phyloP scores from a whole-genome alignment of 2,797 vertebrate species.

The Acomys russatus region DNA sequence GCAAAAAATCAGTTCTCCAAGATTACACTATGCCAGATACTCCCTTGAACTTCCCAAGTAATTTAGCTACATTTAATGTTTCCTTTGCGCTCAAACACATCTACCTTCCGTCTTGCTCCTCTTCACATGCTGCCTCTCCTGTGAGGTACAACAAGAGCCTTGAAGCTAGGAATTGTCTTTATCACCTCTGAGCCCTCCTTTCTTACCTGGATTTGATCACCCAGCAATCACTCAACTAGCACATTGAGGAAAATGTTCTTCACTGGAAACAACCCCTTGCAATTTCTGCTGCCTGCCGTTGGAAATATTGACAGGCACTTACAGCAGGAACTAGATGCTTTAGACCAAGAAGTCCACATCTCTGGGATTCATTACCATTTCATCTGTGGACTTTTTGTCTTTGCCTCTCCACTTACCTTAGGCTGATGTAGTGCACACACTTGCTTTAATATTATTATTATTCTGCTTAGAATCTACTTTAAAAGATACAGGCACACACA shows the following conservation, averaged over 20 bases:
- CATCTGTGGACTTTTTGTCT: neutral
- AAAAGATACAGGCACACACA: neutral
- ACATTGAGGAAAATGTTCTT: neutral
- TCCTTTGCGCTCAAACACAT: neutral
- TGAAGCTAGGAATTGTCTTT: neutral
- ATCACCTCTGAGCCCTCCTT: neutral
- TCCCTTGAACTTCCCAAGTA: neutral
- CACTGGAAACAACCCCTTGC: neutral
- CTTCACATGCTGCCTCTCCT: neutral
- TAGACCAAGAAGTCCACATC: neutral
- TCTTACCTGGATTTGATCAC: neutral
- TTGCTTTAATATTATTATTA: neutral
- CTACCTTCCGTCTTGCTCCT: neutral
- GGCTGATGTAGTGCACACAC: neutral
- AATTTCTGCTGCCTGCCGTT: neutral
- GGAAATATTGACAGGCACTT: conserved; percentile 14
- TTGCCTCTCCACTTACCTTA: conserved; percentile 27
- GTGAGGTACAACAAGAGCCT: neutral
- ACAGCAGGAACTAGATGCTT: conserved; percentile 33
- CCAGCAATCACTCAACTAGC: neutral
- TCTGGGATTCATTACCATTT: conserved; percentile 34
- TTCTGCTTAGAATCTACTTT: neutral
- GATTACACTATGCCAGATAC: neutral
- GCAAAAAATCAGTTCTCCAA: neutral
- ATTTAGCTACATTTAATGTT: neutral